A percentile compares a stretch with the other conserved stretches of the same genome.
phyloP scores from a whole-genome alignment of 2,797 vertebrate species.

The Stomatorhinus walkeri region DNA sequence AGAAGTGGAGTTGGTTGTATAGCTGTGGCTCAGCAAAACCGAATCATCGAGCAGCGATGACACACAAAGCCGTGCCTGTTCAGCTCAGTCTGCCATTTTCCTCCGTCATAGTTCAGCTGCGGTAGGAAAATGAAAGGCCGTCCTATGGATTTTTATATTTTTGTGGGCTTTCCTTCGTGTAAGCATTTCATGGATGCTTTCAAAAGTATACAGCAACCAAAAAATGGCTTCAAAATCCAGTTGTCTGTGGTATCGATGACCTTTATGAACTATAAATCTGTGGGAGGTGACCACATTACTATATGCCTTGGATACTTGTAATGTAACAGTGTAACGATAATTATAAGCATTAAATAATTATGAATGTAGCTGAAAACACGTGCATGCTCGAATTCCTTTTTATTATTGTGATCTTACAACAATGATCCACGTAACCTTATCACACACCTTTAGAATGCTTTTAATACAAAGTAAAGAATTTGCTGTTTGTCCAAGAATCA shows the following conservation, averaged over 20 bases:
- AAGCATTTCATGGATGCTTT: not conserved
- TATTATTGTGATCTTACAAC: not conserved
- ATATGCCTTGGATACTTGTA: not conserved
- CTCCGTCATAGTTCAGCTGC: not conserved
- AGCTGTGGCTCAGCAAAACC: not conserved
- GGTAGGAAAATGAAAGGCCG: not conserved
- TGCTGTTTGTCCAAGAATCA: not conserved
- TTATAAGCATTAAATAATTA: not conserved
- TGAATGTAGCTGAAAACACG: not conserved
- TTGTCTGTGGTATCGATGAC: not conserved
- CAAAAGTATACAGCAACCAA: not conserved
- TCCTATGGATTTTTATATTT: conserved; percentile 8
- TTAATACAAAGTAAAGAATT: not conserved
- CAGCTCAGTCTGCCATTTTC: not conserved
- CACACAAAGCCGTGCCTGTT: not conserved
- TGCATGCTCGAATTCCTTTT: not conserved
- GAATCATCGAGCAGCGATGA: not conserved
- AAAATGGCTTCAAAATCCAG: not conserved
- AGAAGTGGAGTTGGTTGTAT: not conserved
- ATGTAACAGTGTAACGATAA: not conserved
- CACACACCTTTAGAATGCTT: not conserved
- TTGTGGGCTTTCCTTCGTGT: not conserved
- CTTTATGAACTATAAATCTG: not conserved
- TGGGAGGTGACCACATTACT: not conserved
- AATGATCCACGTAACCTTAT: not conserved